Conservation (phyloP, 1,140 invertebrate species). For the Aphaenogaster rudis region DNA sequence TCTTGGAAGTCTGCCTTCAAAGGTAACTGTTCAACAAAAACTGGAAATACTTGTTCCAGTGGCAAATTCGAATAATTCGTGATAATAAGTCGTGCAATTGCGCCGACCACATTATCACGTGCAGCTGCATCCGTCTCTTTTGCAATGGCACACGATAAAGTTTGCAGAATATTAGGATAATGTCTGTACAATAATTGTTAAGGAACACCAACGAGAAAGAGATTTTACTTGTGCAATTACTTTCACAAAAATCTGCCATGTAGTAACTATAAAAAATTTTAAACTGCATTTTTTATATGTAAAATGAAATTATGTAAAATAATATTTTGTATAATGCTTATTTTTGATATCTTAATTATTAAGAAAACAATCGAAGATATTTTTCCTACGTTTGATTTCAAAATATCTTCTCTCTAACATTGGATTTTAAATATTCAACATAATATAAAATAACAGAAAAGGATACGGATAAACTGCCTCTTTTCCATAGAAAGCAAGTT, state of each 20-base stretch:
- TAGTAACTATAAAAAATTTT: neutral
- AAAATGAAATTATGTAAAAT: constrained; percentile 10
- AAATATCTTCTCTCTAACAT: neutral
- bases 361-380: neutral
- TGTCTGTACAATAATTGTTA: constrained; percentile 83
- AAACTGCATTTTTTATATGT: neutral
- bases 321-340: neutral
- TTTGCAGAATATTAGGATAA: constrained; percentile 89
- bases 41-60: constrained; percentile 91
- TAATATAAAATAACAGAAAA: constrained; percentile 75
- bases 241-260: neutral
- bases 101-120: constrained; percentile 93
- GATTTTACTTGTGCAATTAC: neutral
- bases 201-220: constrained; percentile 60
- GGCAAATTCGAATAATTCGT: constrained; percentile 89
- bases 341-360: neutral
- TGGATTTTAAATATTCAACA: neutral
- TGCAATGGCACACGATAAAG: constrained; percentile 89
- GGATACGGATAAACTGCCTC: constrained; percentile 89
- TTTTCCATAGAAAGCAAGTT: constrained; percentile 90
- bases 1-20: constrained; percentile 92
- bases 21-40: constrained; percentile 91
- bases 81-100: constrained; percentile 91
- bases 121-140: constrained; percentile 89
- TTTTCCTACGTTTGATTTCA: neutral